Evolutionary conservation across 1,140 invertebrate species (phyloP).

Genomic region (Diorhabda elongata): DNA sequence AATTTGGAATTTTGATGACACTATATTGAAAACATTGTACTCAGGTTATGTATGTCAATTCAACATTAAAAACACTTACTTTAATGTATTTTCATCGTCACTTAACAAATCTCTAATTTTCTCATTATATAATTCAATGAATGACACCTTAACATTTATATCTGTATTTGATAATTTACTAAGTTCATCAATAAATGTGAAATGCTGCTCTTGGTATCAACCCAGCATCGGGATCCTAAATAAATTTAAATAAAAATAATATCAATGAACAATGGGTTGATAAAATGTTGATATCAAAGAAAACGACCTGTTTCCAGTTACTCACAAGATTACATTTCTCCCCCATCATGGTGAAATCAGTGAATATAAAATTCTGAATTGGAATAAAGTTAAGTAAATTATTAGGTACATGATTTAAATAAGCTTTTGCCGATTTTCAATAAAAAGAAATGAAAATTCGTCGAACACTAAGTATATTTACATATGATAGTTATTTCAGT

Average conservation of each 20-base stretch:
- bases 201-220: constrained; percentile 80
- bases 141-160: constrained; percentile 87
- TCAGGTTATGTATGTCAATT: too few species aligned
- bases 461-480: too few species aligned
- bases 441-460: too few species aligned
- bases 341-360: constrained; percentile 94
- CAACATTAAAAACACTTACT: constrained; percentile 2
- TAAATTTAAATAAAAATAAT: too few species aligned
- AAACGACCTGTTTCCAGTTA: constrained; percentile 28
- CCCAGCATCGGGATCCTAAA: constrained; percentile 57
- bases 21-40: too few species aligned
- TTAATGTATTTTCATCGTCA: constrained; percentile 39
- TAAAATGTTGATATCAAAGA: not conserved
- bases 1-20: too few species aligned
- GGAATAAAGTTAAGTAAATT: too few species aligned
- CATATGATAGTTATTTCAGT: too few species aligned
- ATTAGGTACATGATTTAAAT: too few species aligned
- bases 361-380: too few species aligned
- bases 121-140: constrained; percentile 96
- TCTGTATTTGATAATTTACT: constrained; percentile 67
- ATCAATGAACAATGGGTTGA: too few species aligned
- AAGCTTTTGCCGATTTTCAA: too few species aligned
- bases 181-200: constrained; percentile 81
- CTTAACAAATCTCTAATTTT: constrained; percentile 91
- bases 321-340: constrained; percentile 35